A percentile compares a stretch with the other conserved stretches of the same genome.
These are phyloP conservation scores for Heliocidaris tuberculata DNA, from an alignment of 35 echinoderm and acorn worm genomes.

Conservation along the genomic window DNA sequence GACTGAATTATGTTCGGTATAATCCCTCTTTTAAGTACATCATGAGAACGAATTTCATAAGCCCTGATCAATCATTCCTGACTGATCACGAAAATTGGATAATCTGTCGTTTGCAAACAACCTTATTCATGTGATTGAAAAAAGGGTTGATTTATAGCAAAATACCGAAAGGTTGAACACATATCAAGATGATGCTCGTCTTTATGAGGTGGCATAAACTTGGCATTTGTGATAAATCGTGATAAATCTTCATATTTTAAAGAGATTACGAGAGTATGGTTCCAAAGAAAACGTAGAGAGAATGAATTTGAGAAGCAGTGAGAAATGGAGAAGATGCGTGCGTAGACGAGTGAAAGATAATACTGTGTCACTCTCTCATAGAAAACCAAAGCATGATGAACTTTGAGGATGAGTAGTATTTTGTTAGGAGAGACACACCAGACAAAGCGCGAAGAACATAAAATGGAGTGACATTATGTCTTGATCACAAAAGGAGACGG, in stretches of 20 bases:
- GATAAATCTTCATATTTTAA: neutral
- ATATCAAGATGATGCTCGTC: neutral
- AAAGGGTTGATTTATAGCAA: neutral
- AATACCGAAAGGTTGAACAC: neutral
- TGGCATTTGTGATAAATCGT: neutral
- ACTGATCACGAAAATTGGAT: neutral
- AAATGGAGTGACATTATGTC: too few relatives aligned
- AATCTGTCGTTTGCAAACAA: neutral
- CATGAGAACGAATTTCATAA: neutral
- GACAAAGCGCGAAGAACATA: too few relatives aligned
- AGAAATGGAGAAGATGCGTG: too few relatives aligned
- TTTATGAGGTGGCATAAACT: neutral
- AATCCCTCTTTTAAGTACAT: neutral
- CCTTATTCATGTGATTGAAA: neutral
- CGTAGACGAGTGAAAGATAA: too few relatives aligned
- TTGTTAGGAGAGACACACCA: too few relatives aligned
- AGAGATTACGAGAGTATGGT: too few relatives aligned
- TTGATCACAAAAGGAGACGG: too few relatives aligned
- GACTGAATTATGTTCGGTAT: neutral
- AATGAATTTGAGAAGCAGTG: too few relatives aligned
- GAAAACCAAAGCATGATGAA: too few relatives aligned
- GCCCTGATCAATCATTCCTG: neutral
- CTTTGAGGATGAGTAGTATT: too few relatives aligned
- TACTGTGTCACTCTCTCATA: too few relatives aligned
- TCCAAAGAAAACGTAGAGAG: neutral